These are phyloP conservation scores for Drosophila siamana DNA, from an alignment of 2,888 invertebrate species.

Conservation along the genomic window DNA sequence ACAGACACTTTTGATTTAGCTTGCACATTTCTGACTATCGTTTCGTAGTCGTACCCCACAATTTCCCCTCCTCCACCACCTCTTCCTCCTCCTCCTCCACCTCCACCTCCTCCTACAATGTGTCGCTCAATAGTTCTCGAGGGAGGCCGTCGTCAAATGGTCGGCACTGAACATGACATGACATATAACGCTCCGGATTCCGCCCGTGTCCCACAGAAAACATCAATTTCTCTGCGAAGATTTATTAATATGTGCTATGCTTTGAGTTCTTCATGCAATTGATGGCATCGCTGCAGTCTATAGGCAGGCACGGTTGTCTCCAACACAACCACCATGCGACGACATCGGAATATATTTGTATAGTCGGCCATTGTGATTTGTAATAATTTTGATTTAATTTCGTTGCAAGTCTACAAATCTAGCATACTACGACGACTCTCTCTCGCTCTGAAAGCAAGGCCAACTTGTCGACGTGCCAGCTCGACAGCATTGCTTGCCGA, in stretches of 20 bases:
- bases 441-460: not conserved
- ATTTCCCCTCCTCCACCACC: not conserved
- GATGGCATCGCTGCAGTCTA: not conserved
- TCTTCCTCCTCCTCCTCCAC: no score
- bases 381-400: constrained; percentile 15
- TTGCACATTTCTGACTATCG: constrained; percentile 39
- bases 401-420: not conserved
- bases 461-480: not conserved
- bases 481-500: no score
- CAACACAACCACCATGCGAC: constrained; percentile 47
- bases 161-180: constrained; percentile 39
- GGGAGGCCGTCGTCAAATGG: constrained; percentile 4
- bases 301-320: constrained; percentile 3
- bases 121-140: constrained; percentile 1
- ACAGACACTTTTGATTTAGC: constrained; percentile 82
- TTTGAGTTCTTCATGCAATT: constrained; percentile 9
- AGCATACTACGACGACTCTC: not conserved
- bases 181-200: constrained; percentile 47
- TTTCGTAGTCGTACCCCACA: not conserved
- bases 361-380: constrained; percentile 50
- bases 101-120: no score
- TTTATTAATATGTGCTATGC: constrained; percentile 28
- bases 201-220: constrained; percentile 17
- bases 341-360: constrained; percentile 62
- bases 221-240: constrained; percentile 26